Base-by-base conservation (phyloP, 2,113 vertebrate genomes). In the Narcine bancroftii region DNA sequence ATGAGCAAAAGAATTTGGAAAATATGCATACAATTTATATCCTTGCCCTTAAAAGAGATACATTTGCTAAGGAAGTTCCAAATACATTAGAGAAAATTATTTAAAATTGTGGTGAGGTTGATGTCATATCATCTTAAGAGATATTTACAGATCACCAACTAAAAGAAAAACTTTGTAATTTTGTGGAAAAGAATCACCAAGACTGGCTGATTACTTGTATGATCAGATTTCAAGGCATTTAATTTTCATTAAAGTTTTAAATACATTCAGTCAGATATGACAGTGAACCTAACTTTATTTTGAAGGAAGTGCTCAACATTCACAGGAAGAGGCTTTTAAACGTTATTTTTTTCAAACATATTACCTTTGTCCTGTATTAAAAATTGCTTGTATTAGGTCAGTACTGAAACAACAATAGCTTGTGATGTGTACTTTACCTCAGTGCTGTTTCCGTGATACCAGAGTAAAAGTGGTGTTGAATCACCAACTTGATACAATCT, bases 141-240 rank as follows among this genome's bases (percentile, higher is more conserved):
- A n/a, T 36, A 11, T 26, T 33, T 13, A 75, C 3, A 60, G 36
- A 60, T 87, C 19, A 60, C 81, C 19, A 87, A 60, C 17, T 21
- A 36, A 87, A 85, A 56, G 3, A 85, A 33, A 29, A 73, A 73
- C 10, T 73, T 71, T 17, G 36, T 10, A 75, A 75, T 75, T 75
- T 75, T 75, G 39, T 17, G n/a, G n/a, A 75, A 75, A 11, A 75
- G 36, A 39, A 75, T 69, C n/a, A 75, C 7, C 15, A 36, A 17
- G 60, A 36, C 60, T 87, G 17, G 33, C 33, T 60, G 60, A 63
- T 87, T 87, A 42, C 56, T 63, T 60, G 17, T 36, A 15, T 21
- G 17, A 63, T 60, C 81, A 87, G 63, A 45, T 50, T 91, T 39
- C 87, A 91, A 91, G 87, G 36, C 60, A 91, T 33, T 66, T 24